Evolutionary conservation across 2,113 vertebrate genomes (phyloP).

Genomic region (Xiphorhynchus elegans): DNA sequence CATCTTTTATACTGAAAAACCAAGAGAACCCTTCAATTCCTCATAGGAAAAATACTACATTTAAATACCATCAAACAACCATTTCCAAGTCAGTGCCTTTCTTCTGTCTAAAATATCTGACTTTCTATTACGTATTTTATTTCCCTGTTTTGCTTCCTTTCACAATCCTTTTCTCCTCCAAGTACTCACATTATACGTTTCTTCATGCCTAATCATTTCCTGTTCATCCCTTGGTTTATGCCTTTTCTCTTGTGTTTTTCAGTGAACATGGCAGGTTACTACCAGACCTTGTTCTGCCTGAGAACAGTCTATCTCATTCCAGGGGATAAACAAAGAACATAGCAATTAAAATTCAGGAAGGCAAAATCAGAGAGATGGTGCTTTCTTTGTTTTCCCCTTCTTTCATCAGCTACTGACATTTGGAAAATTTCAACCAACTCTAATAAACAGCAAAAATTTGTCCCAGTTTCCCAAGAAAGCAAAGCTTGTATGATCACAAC

Average conservation of each 20-base stretch:
- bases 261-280: background rate
- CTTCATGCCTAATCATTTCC: background rate
- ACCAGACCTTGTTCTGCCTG: background rate
- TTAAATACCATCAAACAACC: background rate
- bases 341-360: conserved; percentile 16
- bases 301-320: background rate
- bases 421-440: background rate
- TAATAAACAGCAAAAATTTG: background rate
- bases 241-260: background rate
- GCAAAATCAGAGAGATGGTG: background rate
- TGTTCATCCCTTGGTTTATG: background rate
- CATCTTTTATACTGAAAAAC: background rate
- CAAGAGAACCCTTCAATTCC: background rate
- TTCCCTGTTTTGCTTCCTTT: conserved; percentile 6
- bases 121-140: background rate
- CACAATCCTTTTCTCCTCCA: background rate
- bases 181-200: background rate
- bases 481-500: background rate
- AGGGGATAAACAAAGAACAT: background rate
- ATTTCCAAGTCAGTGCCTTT: background rate
- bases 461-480: background rate
- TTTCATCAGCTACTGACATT: background rate
- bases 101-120: background rate
- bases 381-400: too few relatives aligned
- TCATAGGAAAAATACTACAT: background rate